Base-by-base conservation (phyloP, 2,888 invertebrate species). In the Zele albiditarsus region DNA sequence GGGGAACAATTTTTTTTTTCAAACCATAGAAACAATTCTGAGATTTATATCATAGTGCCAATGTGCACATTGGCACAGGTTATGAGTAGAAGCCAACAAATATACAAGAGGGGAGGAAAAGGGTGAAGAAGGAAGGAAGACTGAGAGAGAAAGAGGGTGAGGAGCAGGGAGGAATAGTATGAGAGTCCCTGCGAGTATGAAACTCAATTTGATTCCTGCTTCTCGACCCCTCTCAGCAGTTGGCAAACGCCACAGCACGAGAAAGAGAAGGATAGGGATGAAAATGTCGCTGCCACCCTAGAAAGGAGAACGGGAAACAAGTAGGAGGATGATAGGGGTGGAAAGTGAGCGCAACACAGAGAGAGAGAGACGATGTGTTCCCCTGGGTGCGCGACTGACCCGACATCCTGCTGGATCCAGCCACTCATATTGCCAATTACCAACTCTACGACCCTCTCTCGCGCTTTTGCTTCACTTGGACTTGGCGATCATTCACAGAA, bases 391-490 rank as follows among this genome's bases (percentile, higher is more conserved):
- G 86, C 87, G 87, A 88, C 86, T 88, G 88, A 88, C 88, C 88
- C 88, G 87, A 88, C 87, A 86, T 86, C 85, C 84, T 84, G 84
- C 86, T 85, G 86, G 77, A 81, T 81, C 85, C 86, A 86, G 86
- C 87, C 88, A 88, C 88, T 88, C 88, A 88, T 88, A 88, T 88
- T 88, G 88, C 88, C 88, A 88, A 88, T 88, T 88, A 88, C 88
- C 87, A 88, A 88, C 88, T 88, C 88, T 80, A 82, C 86, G 86
- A 86, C 84, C 85, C 85, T 87, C 87, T 85, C 31, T 46, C 53
- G 20, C 20, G 23, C 85, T 78, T 84, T 85, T 82, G 78, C 84
- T 83, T 82, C 74, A 74, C 78, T 83, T 82, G 81, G 86, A 87
- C 86, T 87, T 86, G 80, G 84, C 46, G 83, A 84, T 84, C 83